Evolutionary conservation across 2,888 invertebrate species (phyloP).

Genomic region (Lymantria dispar): DNA sequence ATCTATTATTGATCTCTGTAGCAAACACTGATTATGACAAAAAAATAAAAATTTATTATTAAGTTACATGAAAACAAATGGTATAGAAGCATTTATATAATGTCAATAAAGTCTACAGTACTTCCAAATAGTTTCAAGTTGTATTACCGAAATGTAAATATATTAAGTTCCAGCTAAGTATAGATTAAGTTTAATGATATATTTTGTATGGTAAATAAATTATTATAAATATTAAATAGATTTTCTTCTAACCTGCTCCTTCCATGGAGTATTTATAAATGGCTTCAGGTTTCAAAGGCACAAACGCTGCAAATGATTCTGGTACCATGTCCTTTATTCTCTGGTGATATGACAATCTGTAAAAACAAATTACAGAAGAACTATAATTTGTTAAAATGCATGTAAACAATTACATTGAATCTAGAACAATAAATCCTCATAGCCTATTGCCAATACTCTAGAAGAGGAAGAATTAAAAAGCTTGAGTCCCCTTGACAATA

Average conservation of each 20-base stretch:
- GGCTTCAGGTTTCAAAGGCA: slow-evolving; percentile 93
- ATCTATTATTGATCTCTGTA: slow-evolving; percentile 39
- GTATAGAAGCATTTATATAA: slow-evolving; percentile 54
- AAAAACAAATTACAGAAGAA: slow-evolving; percentile 7
- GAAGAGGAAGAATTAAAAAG: too few species aligned
- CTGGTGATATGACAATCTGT: slow-evolving; percentile 95
- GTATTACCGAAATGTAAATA: slow-evolving; percentile 69
- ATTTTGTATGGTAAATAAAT: slow-evolving; percentile 52
- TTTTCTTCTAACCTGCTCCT: slow-evolving; percentile 85
- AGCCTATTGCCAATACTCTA: too few species aligned
- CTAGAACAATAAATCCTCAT: too few species aligned
- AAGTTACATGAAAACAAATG: slow-evolving; percentile 41
- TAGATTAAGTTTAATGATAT: slow-evolving; percentile 54
- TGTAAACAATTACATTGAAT: too few species aligned
- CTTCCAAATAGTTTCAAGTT: slow-evolving; percentile 25
- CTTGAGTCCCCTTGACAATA: too few species aligned
- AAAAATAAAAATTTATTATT: slow-evolving; percentile 16
- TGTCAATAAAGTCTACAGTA: slow-evolving; percentile 19
- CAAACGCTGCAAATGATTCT: slow-evolving; percentile 90
- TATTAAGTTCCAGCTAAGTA: slow-evolving; percentile 38
- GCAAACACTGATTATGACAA: slow-evolving; percentile 25
- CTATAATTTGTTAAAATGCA: not conserved
- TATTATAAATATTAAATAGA: slow-evolving; percentile 28
- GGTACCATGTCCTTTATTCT: slow-evolving; percentile 96
- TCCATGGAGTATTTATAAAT: slow-evolving; percentile 95